phyloP scores from a whole-genome alignment of 2,797 vertebrate species.

The Anableps anableps region DNA sequence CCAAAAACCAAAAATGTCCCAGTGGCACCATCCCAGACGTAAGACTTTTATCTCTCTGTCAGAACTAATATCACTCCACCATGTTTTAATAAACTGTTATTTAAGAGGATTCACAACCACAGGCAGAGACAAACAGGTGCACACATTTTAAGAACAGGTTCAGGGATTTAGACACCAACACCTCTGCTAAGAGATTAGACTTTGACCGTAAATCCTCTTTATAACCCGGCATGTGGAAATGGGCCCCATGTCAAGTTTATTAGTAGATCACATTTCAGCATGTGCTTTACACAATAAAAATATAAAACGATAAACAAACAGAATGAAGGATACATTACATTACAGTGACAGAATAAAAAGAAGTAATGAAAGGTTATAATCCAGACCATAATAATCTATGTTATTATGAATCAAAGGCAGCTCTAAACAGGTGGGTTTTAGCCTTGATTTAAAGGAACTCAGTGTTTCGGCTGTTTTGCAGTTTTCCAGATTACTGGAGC shows the following conservation, averaged over 20 bases:
- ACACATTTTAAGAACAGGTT: not conserved
- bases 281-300: too few species aligned
- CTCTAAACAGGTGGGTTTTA: too few species aligned
- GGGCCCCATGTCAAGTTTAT: not conserved
- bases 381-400: too few species aligned
- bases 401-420: too few species aligned
- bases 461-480: too few species aligned
- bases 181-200: not conserved
- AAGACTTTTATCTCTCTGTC: constrained; percentile 50
- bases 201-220: not conserved
- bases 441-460: too few species aligned
- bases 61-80: not conserved
- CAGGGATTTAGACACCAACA: not conserved
- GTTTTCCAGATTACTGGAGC: too few species aligned
- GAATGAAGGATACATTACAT: too few species aligned
- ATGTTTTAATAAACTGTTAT: not conserved
- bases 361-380: too few species aligned
- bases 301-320: too few species aligned
- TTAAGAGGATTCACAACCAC: not conserved
- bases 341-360: too few species aligned
- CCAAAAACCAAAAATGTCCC: constrained; percentile 75
- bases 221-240: not conserved
- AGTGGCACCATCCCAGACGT: constrained; percentile 75
- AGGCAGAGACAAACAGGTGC: not conserved
- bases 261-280: too few species aligned